phyloP scores from a whole-genome alignment of 2,113 vertebrate species.

The Ailurus styani region DNA sequence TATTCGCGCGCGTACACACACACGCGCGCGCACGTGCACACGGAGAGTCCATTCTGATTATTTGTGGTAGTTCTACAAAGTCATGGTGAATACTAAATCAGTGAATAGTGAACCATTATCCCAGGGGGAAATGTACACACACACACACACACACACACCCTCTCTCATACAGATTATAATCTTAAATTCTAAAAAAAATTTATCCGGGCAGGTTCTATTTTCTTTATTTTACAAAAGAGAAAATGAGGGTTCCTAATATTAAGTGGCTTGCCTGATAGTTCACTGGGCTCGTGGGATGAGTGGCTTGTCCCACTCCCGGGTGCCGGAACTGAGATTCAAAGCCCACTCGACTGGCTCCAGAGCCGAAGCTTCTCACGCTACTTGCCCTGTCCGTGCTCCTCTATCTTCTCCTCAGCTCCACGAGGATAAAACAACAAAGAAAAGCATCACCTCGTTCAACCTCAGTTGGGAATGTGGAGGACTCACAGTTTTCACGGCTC shows the following conservation, averaged over 20 bases:
- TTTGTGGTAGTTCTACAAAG: neutral
- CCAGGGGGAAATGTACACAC: neutral
- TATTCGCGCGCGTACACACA: neutral
- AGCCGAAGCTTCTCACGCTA: neutral
- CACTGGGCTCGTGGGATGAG: neutral
- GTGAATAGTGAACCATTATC: neutral
- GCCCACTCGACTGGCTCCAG: neutral
- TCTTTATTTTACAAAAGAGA: neutral
- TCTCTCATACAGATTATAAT: neutral
- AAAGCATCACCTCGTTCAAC: neutral
- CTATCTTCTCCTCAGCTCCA: neutral
- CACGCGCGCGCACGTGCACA: neutral
- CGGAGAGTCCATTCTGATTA: too few species aligned
- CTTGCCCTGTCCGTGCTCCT: neutral
- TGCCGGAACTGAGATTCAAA: neutral
- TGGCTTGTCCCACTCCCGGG: neutral
- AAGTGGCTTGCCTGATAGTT: neutral
- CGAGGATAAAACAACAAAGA: neutral
- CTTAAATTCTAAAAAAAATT: neutral
- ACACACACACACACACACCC: too few species aligned
- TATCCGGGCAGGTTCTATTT: neutral
- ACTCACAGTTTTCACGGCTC: neutral
- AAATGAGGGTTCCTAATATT: neutral
- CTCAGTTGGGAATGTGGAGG: neutral
- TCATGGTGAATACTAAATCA: neutral